These are phyloP conservation scores for Blomia tropicalis DNA, from an alignment of 2,888 invertebrate genomes.

Conservation along the genomic window DNA sequence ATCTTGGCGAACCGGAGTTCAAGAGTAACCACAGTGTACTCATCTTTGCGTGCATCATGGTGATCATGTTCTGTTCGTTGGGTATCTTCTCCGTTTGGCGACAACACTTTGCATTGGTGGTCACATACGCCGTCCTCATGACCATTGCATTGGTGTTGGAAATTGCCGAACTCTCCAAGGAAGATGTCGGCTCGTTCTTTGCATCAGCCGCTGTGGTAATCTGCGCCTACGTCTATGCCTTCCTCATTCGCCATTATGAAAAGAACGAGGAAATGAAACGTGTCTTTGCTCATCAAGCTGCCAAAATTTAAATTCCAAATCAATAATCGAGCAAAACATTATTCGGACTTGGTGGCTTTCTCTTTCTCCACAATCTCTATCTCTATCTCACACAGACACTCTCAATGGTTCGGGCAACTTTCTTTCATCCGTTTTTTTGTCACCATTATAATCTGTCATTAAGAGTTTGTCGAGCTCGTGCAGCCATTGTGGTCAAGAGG, in stretches of 20 bases:
- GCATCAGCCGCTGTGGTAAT: slow-evolving; percentile 16
- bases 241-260: slow-evolving; percentile 18
- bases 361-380: background rate
- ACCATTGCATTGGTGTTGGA: slow-evolving; percentile 18
- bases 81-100: slow-evolving; percentile 19
- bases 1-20: slow-evolving; percentile 20
- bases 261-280: slow-evolving; percentile 17
- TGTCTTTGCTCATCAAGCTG: slow-evolving; percentile 19
- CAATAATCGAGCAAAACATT: background rate
- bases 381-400: too few relatives aligned
- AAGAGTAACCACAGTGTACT: slow-evolving; percentile 18
- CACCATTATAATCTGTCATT: background rate
- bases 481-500: too few relatives aligned
- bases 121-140: slow-evolving; percentile 20
- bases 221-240: slow-evolving; percentile 20
- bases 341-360: background rate
- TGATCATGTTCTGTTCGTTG: slow-evolving; percentile 16
- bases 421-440: background rate
- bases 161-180: slow-evolving; percentile 18
- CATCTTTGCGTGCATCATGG: slow-evolving; percentile 20
- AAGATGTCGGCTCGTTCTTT: slow-evolving; percentile 18
- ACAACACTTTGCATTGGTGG: slow-evolving; percentile 12
- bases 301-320: slow-evolving; percentile 13
- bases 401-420: background rate
- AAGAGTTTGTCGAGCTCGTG: too few relatives aligned